A percentile compares a stretch with the other conserved stretches of the same genome.
These are phyloP conservation scores for Monodelphis domestica DNA, from an alignment of 2,797 vertebrate genomes.

Conservation along the genomic window DNA sequence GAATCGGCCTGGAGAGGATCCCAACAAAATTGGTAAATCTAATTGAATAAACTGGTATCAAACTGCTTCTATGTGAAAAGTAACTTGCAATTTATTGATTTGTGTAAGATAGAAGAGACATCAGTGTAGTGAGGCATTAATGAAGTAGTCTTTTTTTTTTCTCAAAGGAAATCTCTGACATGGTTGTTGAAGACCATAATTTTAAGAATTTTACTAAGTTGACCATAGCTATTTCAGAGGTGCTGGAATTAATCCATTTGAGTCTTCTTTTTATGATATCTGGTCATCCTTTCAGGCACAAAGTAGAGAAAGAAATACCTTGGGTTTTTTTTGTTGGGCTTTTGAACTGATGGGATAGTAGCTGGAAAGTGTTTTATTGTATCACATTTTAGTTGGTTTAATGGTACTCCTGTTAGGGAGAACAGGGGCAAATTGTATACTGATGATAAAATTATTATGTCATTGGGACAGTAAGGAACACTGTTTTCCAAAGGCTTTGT, in stretches of 20 bases:
- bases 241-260: not conserved
- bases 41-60: not conserved
- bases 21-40: constrained; percentile 91
- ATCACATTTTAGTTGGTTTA: not conserved
- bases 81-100: not conserved
- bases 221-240: not conserved
- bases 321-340: not conserved
- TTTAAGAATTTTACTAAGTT: not conserved
- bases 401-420: not conserved
- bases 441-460: not conserved
- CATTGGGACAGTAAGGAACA: not conserved
- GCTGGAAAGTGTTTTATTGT: not conserved
- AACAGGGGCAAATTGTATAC: not conserved
- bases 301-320: not conserved
- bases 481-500: not conserved
- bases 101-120: not conserved
- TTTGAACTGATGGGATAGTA: not conserved
- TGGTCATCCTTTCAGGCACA: constrained; percentile 5
- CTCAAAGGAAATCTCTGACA: not conserved
- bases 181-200: not conserved
- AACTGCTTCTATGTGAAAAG: not conserved
- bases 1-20: constrained; percentile 89
- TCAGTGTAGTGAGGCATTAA: not conserved
- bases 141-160: constrained; percentile 2
- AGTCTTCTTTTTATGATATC: not conserved